Evolutionary conservation across 2,113 vertebrate species (phyloP).

Genomic region (Bettongia penicillata): DNA sequence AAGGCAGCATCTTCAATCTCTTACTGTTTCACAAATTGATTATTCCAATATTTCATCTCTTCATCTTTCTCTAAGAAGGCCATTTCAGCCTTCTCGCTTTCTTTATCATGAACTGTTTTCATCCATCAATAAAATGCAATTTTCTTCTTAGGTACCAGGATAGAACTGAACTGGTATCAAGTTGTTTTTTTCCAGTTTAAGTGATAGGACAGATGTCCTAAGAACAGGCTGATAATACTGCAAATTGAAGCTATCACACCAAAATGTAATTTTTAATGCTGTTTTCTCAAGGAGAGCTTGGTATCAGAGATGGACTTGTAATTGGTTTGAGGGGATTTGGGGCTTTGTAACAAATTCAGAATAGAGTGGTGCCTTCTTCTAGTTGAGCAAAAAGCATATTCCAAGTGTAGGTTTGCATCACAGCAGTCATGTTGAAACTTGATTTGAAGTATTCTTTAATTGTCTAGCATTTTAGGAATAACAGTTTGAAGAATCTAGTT

Average conservation of each 20-base stretch:
- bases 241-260: conserved; percentile 6
- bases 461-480: conserved; percentile 48
- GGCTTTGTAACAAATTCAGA: neutral
- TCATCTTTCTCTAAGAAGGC: conserved; percentile 31
- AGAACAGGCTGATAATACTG: conserved; percentile 25
- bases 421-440: conserved; percentile 42
- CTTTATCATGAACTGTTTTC: conserved; percentile 23
- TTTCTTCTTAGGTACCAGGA: conserved; percentile 54
- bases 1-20: conserved; percentile 2
- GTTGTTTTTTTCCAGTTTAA: conserved; percentile 41
- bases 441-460: conserved; percentile 54
- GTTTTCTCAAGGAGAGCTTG: conserved; percentile 37
- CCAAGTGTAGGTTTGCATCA: conserved; percentile 25
- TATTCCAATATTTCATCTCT: conserved; percentile 49
- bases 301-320: neutral
- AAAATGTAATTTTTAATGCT: conserved; percentile 32
- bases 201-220: conserved; percentile 38
- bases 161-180: conserved; percentile 32
- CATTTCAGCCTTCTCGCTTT: neutral
- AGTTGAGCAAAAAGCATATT: conserved; percentile 4
- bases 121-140: conserved; percentile 19
- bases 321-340: conserved; percentile 11
- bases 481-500: conserved; percentile 20
- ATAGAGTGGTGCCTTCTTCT: neutral
- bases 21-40: conserved; percentile 25